Percentiles rank a stretch among this genome's conserved stretches.
phyloP scores from a whole-genome alignment of 1,140 invertebrate genomes.

The Drosophila tani region DNA sequence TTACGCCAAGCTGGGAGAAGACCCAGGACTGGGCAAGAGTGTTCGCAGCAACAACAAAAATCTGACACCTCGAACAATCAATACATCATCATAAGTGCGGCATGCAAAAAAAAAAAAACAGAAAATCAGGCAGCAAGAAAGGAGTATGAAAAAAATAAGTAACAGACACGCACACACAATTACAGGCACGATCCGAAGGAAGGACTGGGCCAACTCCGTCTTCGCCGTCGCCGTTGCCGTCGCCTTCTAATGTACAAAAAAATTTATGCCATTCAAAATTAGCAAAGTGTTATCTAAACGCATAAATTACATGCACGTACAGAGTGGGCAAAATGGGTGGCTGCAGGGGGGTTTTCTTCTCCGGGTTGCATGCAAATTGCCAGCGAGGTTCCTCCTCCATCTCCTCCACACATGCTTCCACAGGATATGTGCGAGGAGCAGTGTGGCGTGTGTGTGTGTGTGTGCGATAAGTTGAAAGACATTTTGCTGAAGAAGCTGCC shows the following conservation, averaged over 20 bases:
- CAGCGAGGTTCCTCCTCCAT: constrained; percentile 20
- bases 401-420: constrained; percentile 30
- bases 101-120: constrained; percentile 53
- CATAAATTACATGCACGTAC: constrained; percentile 83
- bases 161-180: constrained; percentile 76
- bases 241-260: constrained; percentile 64
- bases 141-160: constrained; percentile 43
- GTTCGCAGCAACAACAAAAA: constrained; percentile 62
- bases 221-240: constrained; percentile 17
- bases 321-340: constrained; percentile 47
- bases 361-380: constrained; percentile 74
- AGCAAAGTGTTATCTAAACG: constrained; percentile 84
- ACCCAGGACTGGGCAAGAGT: constrained; percentile 11
- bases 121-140: constrained; percentile 25
- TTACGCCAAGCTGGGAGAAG: constrained; percentile 60
- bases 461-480: constrained; percentile 78
- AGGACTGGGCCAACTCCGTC: constrained; percentile 44
- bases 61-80: constrained; percentile 82
- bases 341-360: constrained; percentile 17
- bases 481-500: constrained; percentile 79
- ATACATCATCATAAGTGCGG: constrained; percentile 81
- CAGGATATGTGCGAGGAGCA: constrained; percentile 15
- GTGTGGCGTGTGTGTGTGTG: constrained; percentile 18
- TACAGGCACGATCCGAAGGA: constrained; percentile 60
- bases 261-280: constrained; percentile 84